A percentile compares a stretch with the other conserved stretches of the same genome.
Evolutionary conservation across 2,797 vertebrate species (phyloP).

Genomic region (Artibeus jamaicensis): DNA sequence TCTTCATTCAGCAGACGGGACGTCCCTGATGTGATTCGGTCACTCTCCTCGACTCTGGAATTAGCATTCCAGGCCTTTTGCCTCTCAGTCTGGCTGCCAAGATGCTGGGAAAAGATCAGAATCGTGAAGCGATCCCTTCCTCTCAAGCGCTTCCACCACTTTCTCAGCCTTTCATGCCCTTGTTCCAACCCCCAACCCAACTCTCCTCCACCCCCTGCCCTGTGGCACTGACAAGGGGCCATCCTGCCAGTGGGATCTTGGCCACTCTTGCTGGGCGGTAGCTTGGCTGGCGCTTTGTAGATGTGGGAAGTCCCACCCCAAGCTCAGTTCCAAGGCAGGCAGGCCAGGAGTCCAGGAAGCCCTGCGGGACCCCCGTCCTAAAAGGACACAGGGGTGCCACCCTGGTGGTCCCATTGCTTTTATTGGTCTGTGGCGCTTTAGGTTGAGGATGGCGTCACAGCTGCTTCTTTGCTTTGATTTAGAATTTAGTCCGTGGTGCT

Average conservation of each 20-base stretch:
- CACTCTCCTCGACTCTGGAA: background rate
- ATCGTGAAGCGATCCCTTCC: background rate
- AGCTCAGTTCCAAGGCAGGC: background rate
- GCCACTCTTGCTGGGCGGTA: background rate
- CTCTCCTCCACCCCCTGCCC: accelerated
- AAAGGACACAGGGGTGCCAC: background rate
- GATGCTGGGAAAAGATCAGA: background rate
- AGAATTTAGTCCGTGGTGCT: background rate
- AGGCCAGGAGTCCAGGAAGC: background rate
- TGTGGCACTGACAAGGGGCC: background rate
- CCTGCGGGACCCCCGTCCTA: too few relatives aligned
- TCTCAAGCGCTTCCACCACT: background rate
- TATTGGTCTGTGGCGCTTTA: background rate
- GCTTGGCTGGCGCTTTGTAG: background rate
- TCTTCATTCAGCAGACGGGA: background rate
- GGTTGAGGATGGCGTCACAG: background rate
- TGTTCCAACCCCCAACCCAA: background rate
- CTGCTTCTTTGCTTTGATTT: background rate
- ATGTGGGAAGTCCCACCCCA: background rate
- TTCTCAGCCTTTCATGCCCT: background rate
- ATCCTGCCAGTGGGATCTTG: background rate
- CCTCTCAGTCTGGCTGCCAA: background rate
- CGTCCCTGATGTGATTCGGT: background rate
- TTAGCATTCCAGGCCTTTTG: background rate
- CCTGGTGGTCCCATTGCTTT: accelerated